phyloP scores from a whole-genome alignment of 2,797 vertebrate genomes.

The Moxostoma hubbsi region DNA sequence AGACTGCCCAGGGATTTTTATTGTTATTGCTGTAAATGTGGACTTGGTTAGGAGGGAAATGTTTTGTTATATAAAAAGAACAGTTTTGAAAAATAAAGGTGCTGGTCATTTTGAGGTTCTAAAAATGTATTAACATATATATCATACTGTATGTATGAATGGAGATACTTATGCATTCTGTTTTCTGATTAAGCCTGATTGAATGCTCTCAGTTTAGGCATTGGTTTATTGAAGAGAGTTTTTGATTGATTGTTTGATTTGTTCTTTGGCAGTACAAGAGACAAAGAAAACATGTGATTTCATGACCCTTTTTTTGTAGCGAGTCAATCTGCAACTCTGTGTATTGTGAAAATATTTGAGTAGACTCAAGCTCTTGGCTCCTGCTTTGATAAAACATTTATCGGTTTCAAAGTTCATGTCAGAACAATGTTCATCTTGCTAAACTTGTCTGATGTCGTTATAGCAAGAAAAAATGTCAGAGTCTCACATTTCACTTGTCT shows the following conservation, averaged over 20 bases:
- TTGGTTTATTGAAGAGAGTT: not conserved
- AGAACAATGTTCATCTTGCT: not conserved
- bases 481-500: too few relatives aligned
- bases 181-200: not conserved
- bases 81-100: not conserved
- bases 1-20: constrained; percentile 22
- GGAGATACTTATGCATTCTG: not conserved
- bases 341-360: constrained; percentile 17
- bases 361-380: not conserved
- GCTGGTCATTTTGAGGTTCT: not conserved
- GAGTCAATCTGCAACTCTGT: not conserved
- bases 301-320: constrained; percentile 1
- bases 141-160: not conserved
- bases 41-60: not conserved
- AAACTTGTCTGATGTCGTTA: not conserved
- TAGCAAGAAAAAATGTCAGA: not conserved
- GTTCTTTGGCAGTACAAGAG: not conserved
- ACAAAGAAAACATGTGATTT: not conserved
- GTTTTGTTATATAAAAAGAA: not conserved
- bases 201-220: not conserved
- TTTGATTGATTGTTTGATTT: not conserved
- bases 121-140: not conserved
- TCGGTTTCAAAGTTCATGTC: not conserved
- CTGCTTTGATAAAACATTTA: not conserved
- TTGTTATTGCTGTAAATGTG: constrained; percentile 18